Percentiles rank a stretch among this genome's conserved stretches.
These are phyloP conservation scores for Mastacembelus armatus DNA, from an alignment of 2,797 vertebrate genomes.

Conservation along the genomic window DNA sequence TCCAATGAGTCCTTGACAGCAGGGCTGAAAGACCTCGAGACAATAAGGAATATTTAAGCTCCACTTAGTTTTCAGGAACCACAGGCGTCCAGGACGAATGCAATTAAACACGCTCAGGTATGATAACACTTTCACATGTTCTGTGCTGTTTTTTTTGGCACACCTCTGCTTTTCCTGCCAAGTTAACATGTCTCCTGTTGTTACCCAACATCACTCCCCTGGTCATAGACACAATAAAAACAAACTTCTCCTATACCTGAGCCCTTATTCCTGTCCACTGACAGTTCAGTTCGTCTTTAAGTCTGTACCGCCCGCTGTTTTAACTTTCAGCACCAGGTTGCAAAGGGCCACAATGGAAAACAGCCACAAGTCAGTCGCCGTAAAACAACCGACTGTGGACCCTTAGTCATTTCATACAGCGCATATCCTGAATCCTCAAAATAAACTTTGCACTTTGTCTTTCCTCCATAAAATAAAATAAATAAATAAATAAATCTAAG, in stretches of 20 bases:
- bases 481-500: background rate
- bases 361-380: too few relatives aligned
- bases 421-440: background rate
- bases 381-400: background rate
- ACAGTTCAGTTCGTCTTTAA: slow-evolving; percentile 2
- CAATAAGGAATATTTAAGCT: background rate
- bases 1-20: slow-evolving; percentile 1
- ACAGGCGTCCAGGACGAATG: background rate
- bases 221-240: background rate
- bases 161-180: background rate
- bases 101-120: background rate
- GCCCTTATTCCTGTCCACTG: background rate
- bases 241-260: background rate
- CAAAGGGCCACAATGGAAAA: slow-evolving; percentile 30
- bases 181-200: slow-evolving; percentile 3
- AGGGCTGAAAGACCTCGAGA: background rate
- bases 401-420: background rate
- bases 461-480: background rate
- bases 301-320: slow-evolving; percentile 9
- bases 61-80: background rate
- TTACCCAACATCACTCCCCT: too few relatives aligned
- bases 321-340: slow-evolving; percentile 60
- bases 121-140: background rate
- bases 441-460: background rate
- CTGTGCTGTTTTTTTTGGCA: too few relatives aligned